Base-by-base conservation (phyloP, 2,888 invertebrate species). In the Clanis bilineata region DNA sequence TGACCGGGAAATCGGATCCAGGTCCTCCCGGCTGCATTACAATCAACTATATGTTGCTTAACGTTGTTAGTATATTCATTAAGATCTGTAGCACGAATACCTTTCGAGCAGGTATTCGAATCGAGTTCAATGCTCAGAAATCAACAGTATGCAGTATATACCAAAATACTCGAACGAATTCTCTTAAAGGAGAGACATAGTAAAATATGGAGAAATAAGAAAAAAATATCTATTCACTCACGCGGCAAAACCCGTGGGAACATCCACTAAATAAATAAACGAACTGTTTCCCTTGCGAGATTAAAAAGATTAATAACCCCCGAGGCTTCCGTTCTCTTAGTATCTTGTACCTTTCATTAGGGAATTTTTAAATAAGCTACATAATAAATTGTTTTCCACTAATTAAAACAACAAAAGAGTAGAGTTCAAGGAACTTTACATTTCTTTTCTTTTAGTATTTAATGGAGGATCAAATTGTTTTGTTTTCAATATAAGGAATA, bases 331-430 rank as follows among this genome's bases (percentile, higher is more conserved):
- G n/a, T 39, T 55, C 57, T 61, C 38, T 64, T 59, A 51, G 59
- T 55, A 59, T 61, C 55, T 54, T 6, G 15, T 41, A 25, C 56
- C 23, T 56, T 41, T 56, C 41, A 41, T 25, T 41, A 15, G 25
- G 38, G 39, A 41, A 25, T 25, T 25, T 41, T 56, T 9, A 56
- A 56, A 57, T 36, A 45, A 21, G 39, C n/a, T 25, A 41, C 61
- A 65, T 45, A 59, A 55, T 60, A 60, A 38, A 38, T 58, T 62
- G 47, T 12, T 41, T 60, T 41, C 38, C 39, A 38, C 39, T 47
- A 57, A 55, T 56, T 56, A 15, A 39, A 36, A 57, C 12, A 44
- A 56, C 38, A 51, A 51, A 28, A 28, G 51, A 28, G 47, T 25
- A 25, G 22, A 51, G 51, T 28, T 51, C 28, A 51, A 51, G 51